These are phyloP conservation scores for Poliocrania exsul DNA, from an alignment of 2,797 vertebrate species.

Conservation along the genomic window DNA sequence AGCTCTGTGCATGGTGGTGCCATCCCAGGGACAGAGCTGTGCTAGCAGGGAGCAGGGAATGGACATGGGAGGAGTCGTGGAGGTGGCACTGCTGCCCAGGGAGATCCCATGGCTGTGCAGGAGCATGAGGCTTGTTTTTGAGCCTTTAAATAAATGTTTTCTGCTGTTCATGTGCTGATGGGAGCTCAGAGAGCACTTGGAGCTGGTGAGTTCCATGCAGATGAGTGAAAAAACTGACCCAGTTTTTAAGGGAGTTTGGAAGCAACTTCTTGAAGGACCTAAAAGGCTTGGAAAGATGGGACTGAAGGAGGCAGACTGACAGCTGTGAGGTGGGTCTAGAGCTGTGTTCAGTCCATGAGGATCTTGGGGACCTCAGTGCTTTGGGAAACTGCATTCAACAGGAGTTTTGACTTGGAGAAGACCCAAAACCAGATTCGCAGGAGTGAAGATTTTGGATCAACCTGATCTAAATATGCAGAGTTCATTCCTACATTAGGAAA, in stretches of 20 bases:
- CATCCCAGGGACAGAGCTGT: not conserved
- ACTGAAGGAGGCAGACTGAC: not conserved
- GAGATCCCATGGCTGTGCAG: rapidly evolving
- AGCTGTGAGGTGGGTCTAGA: not conserved
- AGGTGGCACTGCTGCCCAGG: not conserved
- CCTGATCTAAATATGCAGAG: not conserved
- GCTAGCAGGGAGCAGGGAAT: not conserved
- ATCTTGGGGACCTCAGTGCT: not conserved
- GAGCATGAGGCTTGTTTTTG: rapidly evolving
- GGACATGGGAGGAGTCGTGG: not conserved
- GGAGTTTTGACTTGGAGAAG: not conserved
- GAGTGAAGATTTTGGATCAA: not conserved
- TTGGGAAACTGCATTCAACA: rapidly evolving
- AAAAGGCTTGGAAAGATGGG: not conserved
- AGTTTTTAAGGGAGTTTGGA: not conserved
- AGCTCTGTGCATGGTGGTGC: rapidly evolving
- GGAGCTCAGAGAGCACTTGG: not conserved
- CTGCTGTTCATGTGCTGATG: not conserved
- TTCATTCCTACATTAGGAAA: rapidly evolving
- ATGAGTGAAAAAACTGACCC: not conserved
- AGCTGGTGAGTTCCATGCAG: not conserved
- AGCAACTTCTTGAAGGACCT: not conserved
- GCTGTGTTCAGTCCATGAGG: rapidly evolving
- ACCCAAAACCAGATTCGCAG: rapidly evolving
- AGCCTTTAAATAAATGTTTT: not conserved